A percentile compares a stretch with the other conserved stretches of the same genome.
These are phyloP conservation scores for Sigmodon hispidus DNA, from an alignment of 2,113 vertebrate species.

Conservation along the genomic window DNA sequence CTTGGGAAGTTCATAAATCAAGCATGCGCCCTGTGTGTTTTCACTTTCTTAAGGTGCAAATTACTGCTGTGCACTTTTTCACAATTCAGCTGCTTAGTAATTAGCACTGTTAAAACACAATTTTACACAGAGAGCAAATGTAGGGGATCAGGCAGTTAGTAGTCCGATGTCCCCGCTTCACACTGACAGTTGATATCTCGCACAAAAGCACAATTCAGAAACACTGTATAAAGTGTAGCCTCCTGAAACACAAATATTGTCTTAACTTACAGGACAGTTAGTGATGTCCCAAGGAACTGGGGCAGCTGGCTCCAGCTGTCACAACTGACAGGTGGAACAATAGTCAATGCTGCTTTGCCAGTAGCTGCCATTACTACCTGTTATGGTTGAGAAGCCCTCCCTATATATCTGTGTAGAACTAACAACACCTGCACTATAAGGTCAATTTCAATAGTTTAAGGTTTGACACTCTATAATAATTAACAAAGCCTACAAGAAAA, in stretches of 20 bases:
- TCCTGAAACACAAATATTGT: not conserved
- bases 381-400: not conserved
- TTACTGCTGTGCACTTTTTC: constrained; percentile 76
- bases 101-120: constrained; percentile 67
- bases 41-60: constrained; percentile 78
- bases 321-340: constrained; percentile 8
- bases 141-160: constrained; percentile 65
- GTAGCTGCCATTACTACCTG: not conserved
- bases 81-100: constrained; percentile 73
- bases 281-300: not conserved
- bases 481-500: constrained; percentile 50
- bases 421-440: not conserved
- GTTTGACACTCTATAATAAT: constrained; percentile 60
- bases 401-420: not conserved
- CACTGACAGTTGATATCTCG: constrained; percentile 47
- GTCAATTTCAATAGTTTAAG: constrained; percentile 43
- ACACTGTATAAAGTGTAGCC: not conserved
- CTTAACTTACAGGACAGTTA: constrained; percentile 44
- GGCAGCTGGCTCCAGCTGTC: constrained; percentile 64
- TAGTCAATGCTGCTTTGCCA: not conserved
- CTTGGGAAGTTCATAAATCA: constrained; percentile 48
- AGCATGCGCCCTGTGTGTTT: not conserved
- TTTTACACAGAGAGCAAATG: constrained; percentile 63
- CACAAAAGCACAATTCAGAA: constrained; percentile 35
- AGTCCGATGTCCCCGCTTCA: constrained; percentile 54